Evolutionary conservation across 2,797 vertebrate species (phyloP).

Genomic region (Characodon lateralis): DNA sequence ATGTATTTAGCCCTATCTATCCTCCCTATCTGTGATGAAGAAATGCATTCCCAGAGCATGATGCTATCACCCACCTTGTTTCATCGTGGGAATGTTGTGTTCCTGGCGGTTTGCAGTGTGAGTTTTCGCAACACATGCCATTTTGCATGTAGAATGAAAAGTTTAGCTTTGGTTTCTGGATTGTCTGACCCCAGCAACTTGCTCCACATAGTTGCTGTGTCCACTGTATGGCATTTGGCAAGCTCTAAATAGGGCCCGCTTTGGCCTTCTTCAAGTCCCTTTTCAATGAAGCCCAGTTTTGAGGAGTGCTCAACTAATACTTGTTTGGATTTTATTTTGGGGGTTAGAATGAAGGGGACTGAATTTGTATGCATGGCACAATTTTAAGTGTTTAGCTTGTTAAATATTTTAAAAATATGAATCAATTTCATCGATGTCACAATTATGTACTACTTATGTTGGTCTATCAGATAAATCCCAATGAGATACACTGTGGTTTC

Average conservation of each 20-base stretch:
- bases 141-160: not conserved
- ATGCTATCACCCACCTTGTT: not conserved
- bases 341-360: not conserved
- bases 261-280: not conserved
- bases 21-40: too few relatives aligned
- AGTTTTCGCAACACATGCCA: not conserved
- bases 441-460: not conserved
- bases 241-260: not conserved
- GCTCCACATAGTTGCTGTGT: not conserved
- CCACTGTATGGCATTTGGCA: not conserved
- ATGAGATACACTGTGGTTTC: not conserved
- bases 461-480: not conserved
- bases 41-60: not conserved
- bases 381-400: not conserved
- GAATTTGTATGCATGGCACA: not conserved
- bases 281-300: not conserved
- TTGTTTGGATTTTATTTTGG: not conserved
- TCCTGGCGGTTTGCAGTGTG: not conserved
- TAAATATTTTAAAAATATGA: not conserved
- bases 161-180: not conserved
- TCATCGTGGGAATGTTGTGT: not conserved
- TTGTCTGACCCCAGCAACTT: not conserved
- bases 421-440: not conserved
- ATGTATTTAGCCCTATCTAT: not conserved
- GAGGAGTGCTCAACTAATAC: not conserved